Conservation (phyloP, 2,113 vertebrate species). For the Condylura cristata region DNA sequence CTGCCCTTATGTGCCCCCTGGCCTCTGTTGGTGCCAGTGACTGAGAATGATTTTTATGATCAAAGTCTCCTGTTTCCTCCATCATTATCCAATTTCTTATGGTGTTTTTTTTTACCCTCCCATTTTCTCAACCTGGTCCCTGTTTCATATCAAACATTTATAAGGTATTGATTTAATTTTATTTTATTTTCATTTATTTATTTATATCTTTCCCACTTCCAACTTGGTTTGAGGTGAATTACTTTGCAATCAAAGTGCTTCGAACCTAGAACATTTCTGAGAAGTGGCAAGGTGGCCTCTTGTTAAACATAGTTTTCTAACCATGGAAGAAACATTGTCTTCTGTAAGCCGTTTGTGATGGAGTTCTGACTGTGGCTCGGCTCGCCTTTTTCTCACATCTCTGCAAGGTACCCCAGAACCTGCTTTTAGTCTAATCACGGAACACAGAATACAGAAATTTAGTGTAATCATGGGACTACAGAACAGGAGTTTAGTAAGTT, state of each 20-base stretch:
- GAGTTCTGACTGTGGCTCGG: background rate
- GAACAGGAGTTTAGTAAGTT: background rate
- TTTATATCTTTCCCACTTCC: constrained; percentile 17
- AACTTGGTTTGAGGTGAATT: constrained; percentile 17
- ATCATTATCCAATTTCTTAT: background rate
- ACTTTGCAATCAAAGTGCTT: background rate
- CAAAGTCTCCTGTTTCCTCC: background rate
- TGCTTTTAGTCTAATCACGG: constrained; percentile 25
- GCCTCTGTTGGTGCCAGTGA: background rate
- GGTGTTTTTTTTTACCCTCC: background rate
- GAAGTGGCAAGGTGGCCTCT: background rate
- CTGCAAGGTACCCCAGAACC: background rate
- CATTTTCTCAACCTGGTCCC: background rate
- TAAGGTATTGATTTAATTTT: background rate
- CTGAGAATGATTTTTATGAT: background rate
- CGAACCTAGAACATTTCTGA: constrained; percentile 28
- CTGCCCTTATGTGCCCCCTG: background rate
- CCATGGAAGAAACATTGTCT: background rate
- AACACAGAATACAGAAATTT: background rate
- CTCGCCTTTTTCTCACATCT: background rate
- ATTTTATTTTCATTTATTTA: constrained; percentile 45
- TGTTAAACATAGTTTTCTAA: background rate
- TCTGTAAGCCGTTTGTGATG: background rate
- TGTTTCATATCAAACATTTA: background rate
- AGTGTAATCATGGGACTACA: no score